phyloP scores from a whole-genome alignment of 1,140 invertebrate genomes.

The Drosophila seguyi region DNA sequence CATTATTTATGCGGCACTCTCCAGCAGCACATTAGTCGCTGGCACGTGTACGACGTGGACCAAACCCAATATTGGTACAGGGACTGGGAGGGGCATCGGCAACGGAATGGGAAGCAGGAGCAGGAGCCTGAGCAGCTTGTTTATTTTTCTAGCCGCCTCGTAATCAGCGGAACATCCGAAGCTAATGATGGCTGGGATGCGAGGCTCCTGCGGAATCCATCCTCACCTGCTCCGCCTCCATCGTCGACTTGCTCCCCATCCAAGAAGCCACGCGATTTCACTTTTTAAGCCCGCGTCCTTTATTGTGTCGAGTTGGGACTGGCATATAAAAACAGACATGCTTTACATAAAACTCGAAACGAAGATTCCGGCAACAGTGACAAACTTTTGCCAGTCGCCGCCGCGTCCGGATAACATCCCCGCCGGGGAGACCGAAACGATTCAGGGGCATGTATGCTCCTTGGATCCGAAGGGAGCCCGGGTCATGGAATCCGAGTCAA shows the following conservation, averaged over 20 bases:
- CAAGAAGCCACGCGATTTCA: constrained; percentile 26
- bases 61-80: constrained; percentile 34
- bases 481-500: constrained; percentile 53
- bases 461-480: background rate
- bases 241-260: background rate
- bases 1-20: constrained; percentile 68
- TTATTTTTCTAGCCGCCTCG: constrained; percentile 38
- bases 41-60: constrained; percentile 60
- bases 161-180: constrained; percentile 56
- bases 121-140: constrained; percentile 17
- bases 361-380: constrained; percentile 55
- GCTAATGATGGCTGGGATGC: constrained; percentile 51
- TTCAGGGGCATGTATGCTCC: constrained; percentile 36
- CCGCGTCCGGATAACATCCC: constrained; percentile 7
- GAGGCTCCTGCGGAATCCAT: constrained; percentile 6
- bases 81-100: background rate
- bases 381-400: constrained; percentile 51
- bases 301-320: constrained; percentile 39
- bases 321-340: constrained; percentile 51
- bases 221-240: constrained; percentile 32
- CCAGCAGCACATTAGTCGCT: constrained; percentile 55
- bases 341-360: constrained; percentile 65
- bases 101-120: too few relatives aligned
- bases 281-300: constrained; percentile 38
- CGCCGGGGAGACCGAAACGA: constrained; percentile 32